Evolutionary conservation across 2,888 invertebrate species (phyloP).

Genomic region (Caenorhabditis parvicauda): DNA sequence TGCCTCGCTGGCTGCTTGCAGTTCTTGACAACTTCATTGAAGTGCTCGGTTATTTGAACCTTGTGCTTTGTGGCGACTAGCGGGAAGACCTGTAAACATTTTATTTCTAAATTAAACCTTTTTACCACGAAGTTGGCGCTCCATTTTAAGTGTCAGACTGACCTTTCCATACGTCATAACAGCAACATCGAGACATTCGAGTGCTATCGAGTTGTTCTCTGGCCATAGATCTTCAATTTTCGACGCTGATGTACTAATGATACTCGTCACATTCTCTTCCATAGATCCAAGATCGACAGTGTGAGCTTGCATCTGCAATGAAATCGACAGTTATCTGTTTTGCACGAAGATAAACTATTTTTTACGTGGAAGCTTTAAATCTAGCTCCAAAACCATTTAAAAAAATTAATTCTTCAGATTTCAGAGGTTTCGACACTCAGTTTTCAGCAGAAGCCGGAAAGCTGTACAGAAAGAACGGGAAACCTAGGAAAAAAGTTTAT

Average conservation of each 20-base stretch:
- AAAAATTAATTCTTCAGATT: too few relatives aligned
- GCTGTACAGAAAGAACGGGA: too few relatives aligned
- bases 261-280: slow-evolving; percentile 90
- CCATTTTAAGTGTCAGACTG: too few relatives aligned
- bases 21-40: slow-evolving; percentile 80
- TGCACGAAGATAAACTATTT: too few relatives aligned
- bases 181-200: slow-evolving; percentile 92
- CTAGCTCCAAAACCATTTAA: too few relatives aligned
- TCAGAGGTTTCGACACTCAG: too few relatives aligned
- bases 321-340: neutral
- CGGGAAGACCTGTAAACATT: slow-evolving; percentile 77
- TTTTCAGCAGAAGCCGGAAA: too few relatives aligned
- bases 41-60: slow-evolving; percentile 90
- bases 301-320: slow-evolving; percentile 80
- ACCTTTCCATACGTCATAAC: slow-evolving; percentile 79
- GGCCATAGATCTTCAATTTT: slow-evolving; percentile 48
- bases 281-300: slow-evolving; percentile 81
- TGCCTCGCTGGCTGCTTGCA: slow-evolving; percentile 31
- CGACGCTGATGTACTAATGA: slow-evolving; percentile 64
- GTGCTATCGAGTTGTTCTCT: slow-evolving; percentile 78
- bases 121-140: too few relatives aligned
- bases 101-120: neutral
- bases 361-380: too few relatives aligned
- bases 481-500: too few relatives aligned
- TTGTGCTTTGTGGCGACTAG: slow-evolving; percentile 92